Base-by-base conservation (phyloP, 1,140 invertebrate genomes). In the Monomorium pharaonis region DNA sequence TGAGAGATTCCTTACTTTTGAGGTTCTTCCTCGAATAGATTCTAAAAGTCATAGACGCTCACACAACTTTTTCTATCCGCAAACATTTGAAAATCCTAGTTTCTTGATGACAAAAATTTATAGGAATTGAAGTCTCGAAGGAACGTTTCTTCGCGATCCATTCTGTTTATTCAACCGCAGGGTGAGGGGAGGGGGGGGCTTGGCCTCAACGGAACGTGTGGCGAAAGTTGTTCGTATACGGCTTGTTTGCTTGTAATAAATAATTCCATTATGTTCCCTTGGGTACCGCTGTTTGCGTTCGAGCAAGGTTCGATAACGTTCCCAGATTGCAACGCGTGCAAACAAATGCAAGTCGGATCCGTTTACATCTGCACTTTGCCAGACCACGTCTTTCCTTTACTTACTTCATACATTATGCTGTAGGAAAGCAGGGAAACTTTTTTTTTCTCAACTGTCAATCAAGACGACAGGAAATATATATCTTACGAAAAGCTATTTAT, bases 201-300 rank as follows among this genome's bases (percentile, higher is more conserved):
- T 74, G 37, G 65, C 65, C 37, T 42, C 33, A n/a, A 9, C 21
- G 16, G 51, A 58, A 81, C 51, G 77, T 54, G 77, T 42, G 78
- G 65, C 65, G 42, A 81, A 81, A 81, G 78, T 81, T 81, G 78
- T 81, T 44, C 78, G 78, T 54, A 81, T 58, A 83, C 67, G 24
- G 78, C 78, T 74, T 74, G 78, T 83, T 83, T 83, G 42, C 78
- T 24, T 51, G 78, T 83, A 83, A 83, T 83, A 83, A 83, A 83
- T 83, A 83, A 83, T 83, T 83, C 78, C 51, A 83, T 83, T 83
- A 83, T 83, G 56, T 30, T 56, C 78, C 33, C 65, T 49, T 72
- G 65, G 67, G 67, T 60, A 74, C 24, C 67, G 37, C 51, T 83
- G 78, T 83, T 83, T 83, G 78, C 67, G 67, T 58, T 74, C 37